Base-by-base conservation (phyloP, 2,797 vertebrate genomes). In the Telmatherina bonti region DNA sequence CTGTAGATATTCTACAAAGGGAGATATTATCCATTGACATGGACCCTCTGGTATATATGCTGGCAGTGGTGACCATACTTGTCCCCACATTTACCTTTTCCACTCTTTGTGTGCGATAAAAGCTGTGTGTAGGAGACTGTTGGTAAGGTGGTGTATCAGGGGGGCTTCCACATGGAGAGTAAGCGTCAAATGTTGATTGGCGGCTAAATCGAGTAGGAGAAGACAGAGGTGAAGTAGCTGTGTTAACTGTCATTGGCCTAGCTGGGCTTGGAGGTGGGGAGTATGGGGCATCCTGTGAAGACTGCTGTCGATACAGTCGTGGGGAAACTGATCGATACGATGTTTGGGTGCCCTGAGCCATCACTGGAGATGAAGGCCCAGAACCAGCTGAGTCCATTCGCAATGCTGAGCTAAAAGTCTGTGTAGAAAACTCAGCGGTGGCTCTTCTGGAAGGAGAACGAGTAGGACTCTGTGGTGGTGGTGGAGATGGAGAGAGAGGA, bases 21-120 rank as follows among this genome's bases (percentile, higher is more conserved):
- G 97, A 98, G 82, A 98, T 98, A 76, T 99, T 99, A 90, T 99
- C 97, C 2, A 97, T 96, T 12, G 98, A 97, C 45, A 98, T 90
- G 0, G 96, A 93, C 9, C 96, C 97, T 94, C 96, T 96, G 74
- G 94, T 92, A 12, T 98, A 98, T 13, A 94, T 92, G 57, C 95
- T 94, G 16, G 94, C 81, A 35, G 95, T 92, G 38, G 95, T 91
- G 0, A 96, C 95, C 47, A 95, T 79, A 12, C 94, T 95, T 82
- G 96, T 95, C 74, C 95, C 89, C 0, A 94, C 85, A 51, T 95
- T 94, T 41, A 92, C 93, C 88, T 96, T 96, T 62, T 94, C 93
- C 61, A 93, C 93, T 74, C 94, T 93, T 76, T 92, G 92, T 55
- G 85, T 88, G 79, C 77, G 94, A 55, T 97, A 96, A 36, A 95